A percentile compares a stretch with the other conserved stretches of the same genome.
These are phyloP conservation scores for Megaustenia siamemsis DNA, from an alignment of 2,888 invertebrate genomes.

Conservation along the genomic window DNA sequence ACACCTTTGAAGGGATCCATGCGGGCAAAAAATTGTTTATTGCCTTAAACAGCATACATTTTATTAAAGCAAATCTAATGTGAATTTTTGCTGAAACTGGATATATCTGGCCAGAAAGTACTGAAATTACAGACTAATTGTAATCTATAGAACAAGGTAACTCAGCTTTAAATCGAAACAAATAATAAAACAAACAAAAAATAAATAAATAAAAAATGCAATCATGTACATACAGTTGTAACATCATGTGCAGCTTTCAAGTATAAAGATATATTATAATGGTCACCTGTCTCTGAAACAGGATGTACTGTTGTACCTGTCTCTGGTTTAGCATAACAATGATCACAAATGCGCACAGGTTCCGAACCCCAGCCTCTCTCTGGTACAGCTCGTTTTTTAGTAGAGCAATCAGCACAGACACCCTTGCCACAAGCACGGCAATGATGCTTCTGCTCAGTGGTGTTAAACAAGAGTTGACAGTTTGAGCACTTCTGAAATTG, in stretches of 20 bases:
- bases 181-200: too few relatives aligned
- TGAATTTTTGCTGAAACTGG: too few relatives aligned
- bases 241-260: neutral
- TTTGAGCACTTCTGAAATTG: slow-evolving; percentile 84
- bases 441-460: slow-evolving; percentile 81
- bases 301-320: slow-evolving; percentile 48
- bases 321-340: slow-evolving; percentile 82
- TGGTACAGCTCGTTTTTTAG: slow-evolving; percentile 86
- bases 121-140: too few relatives aligned
- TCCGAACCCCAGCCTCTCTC: slow-evolving; percentile 85
- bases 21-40: too few relatives aligned
- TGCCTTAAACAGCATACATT: too few relatives aligned
- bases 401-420: slow-evolving; percentile 88
- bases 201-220: too few relatives aligned
- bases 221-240: neutral
- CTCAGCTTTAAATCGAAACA: too few relatives aligned
- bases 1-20: too few relatives aligned
- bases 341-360: slow-evolving; percentile 88
- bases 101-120: too few relatives aligned
- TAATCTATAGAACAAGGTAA: too few relatives aligned
- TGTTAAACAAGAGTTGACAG: slow-evolving; percentile 82
- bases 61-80: too few relatives aligned
- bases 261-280: neutral
- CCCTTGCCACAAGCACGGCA: slow-evolving; percentile 90
- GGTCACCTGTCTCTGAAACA: slow-evolving; percentile 41